Percentiles rank a stretch among this genome's conserved stretches.
These are phyloP conservation scores for Drosophila chauvacae DNA, from an alignment of 1,140 invertebrate species.

Conservation along the genomic window DNA sequence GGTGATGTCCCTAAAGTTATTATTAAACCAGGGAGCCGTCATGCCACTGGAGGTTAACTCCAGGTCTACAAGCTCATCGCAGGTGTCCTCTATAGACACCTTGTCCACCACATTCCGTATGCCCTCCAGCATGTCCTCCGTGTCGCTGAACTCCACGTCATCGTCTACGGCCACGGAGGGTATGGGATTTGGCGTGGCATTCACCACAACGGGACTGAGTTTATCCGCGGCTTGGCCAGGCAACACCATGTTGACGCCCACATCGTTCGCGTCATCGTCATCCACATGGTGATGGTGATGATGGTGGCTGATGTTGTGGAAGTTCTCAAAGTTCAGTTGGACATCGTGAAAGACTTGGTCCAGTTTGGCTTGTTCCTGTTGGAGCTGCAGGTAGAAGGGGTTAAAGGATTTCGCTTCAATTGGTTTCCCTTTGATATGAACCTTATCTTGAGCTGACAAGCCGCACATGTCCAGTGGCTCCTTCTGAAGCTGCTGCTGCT, in stretches of 20 bases:
- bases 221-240: conserved; percentile 56
- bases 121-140: conserved; percentile 93
- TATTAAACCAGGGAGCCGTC: conserved; percentile 75
- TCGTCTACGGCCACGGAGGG: conserved; percentile 60
- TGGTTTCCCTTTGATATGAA: background rate
- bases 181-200: conserved; percentile 21
- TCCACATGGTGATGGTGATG: conserved; percentile 8
- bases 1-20: conserved; percentile 74
- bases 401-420: no score
- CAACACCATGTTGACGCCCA: conserved; percentile 69
- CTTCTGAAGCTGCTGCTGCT: conserved; percentile 53
- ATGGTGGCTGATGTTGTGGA: conserved; percentile 62
- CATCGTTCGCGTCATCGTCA: conserved; percentile 40
- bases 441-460: conserved; percentile 60
- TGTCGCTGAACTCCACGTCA: conserved; percentile 90
- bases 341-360: conserved; percentile 80
- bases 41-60: conserved; percentile 73
- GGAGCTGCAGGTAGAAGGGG: conserved; percentile 23
- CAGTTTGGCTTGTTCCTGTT: conserved; percentile 82
- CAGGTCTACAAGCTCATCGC: conserved; percentile 74
- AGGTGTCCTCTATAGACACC: conserved; percentile 82
- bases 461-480: conserved; percentile 70
- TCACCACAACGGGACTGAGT: conserved; percentile 30
- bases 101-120: conserved; percentile 88
- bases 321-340: conserved; percentile 76